Evolutionary conservation across 1,140 invertebrate species (phyloP), one percentile per base, ranked within the genome.

Genomic region (Oryctes rhinoceros): DNA sequence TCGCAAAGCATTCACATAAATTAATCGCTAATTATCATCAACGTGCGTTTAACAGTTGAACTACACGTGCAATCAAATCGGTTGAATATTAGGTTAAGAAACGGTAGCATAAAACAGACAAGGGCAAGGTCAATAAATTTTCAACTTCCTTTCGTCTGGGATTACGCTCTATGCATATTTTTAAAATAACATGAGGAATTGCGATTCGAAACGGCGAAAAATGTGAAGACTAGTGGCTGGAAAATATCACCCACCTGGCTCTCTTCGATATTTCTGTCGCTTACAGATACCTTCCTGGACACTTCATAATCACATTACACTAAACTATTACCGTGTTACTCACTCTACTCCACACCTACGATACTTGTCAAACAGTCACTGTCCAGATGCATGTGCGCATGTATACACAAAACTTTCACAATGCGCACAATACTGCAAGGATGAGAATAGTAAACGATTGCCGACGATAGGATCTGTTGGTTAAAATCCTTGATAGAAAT

Each of bases 51-150:
- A 18, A 59, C 15, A 59, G 3, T 59, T 18, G 18, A 59, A 59
- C 13, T 59, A 3, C 15, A 18, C 15, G 15, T 18, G 18, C 6
- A n/a, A 59, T n/a, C 15, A 59, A 59, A 59, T 59, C 9, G 13
- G 11, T 71, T 71, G 6, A 15, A 24, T 71, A 37, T 37, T 71
- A 71, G 24, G 65, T 71, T 71, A 37, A 71, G 65, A 30, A 71
- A 71, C 65, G 35, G 65, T 35, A 71, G 20, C 9, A 2, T 37
- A 9, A 71, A 71, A 9, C 20, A 30, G 35, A 15, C 65, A 71
- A 71, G 65, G 65, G 65, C 65, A 71, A 71, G 65, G 65, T 71
- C 65, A 71, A 71, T 71, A 71, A 71, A 71, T 71, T 71, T 71
- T 71, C 20, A 35, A 71, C 65, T 71, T 71, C 65, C 65, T 71